Conservation (phyloP, 2,113 vertebrate species). For the Procavia capensis region DNA sequence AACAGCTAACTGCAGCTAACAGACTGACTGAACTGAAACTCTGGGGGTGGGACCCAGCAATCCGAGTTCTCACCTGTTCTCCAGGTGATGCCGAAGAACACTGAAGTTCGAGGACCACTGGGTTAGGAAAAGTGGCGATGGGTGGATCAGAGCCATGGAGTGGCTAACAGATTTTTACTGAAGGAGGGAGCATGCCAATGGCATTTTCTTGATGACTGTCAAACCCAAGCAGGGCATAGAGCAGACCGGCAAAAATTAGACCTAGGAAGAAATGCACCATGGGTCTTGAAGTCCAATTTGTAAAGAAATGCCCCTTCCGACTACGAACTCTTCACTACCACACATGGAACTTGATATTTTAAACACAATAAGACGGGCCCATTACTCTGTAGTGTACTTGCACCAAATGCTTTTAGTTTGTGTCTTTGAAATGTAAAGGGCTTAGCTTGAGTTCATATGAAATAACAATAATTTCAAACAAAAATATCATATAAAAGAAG, state of each 20-base stretch:
- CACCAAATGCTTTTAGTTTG: neutral
- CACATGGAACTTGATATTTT: neutral
- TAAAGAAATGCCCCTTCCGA: neutral
- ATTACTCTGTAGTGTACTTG: neutral
- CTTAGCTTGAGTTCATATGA: neutral
- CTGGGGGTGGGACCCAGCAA: neutral
- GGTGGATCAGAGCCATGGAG: no score
- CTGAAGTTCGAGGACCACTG: neutral
- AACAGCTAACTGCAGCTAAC: no score
- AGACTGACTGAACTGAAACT: neutral
- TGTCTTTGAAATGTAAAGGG: conserved; percentile 1
- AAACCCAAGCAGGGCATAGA: neutral
- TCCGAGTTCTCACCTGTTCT: neutral
- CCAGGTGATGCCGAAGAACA: neutral
- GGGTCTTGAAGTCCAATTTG: neutral
- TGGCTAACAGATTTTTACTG: neutral
- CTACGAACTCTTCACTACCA: neutral
- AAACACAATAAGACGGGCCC: neutral
- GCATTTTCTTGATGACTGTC: neutral
- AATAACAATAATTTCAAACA: neutral
- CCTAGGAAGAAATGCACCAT: neutral
- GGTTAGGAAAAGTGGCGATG: neutral
- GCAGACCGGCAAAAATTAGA: neutral
- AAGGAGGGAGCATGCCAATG: neutral
- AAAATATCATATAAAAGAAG: neutral